Evolutionary conservation across 2,113 vertebrate species (phyloP).

Genomic region (Mohoua ochrocephala): DNA sequence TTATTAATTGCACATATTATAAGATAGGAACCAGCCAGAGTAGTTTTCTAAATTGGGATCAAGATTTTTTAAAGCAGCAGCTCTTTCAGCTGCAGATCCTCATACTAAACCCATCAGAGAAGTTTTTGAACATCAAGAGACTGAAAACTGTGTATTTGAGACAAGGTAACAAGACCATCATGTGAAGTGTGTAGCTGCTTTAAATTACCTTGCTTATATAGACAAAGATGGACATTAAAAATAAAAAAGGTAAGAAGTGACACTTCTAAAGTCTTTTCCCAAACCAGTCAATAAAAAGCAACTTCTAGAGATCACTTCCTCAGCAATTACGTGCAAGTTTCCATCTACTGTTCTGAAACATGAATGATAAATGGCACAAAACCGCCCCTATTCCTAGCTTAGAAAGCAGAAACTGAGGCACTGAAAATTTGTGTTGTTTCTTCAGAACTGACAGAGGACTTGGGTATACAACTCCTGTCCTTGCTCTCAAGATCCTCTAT

Average conservation of each 20-base stretch:
- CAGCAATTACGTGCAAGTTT: background rate
- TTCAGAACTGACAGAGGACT: background rate
- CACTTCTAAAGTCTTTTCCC: background rate
- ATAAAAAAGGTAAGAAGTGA: background rate
- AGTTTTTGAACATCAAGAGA: background rate
- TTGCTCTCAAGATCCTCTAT: background rate
- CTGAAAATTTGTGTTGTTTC: background rate
- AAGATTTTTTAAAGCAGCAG: background rate
- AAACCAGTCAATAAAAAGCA: background rate
- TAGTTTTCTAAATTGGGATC: slow-evolving; percentile 24
- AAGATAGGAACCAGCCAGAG: background rate
- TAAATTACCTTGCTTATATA: background rate
- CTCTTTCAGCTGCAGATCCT: background rate
- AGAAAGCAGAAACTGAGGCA: background rate
- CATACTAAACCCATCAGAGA: background rate
- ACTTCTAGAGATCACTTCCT: background rate
- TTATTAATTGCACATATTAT: slow-evolving; percentile 34
- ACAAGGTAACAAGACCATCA: background rate
- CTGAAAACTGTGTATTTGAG: background rate
- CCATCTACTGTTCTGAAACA: background rate
- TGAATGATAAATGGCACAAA: background rate
- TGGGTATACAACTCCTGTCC: background rate
- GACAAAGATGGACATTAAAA: background rate
- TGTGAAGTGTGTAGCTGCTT: background rate
- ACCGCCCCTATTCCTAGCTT: background rate